Evolutionary conservation across 2,113 vertebrate species (phyloP), one percentile per base, ranked within the genome.

Genomic region (Scalopus aquaticus): DNA sequence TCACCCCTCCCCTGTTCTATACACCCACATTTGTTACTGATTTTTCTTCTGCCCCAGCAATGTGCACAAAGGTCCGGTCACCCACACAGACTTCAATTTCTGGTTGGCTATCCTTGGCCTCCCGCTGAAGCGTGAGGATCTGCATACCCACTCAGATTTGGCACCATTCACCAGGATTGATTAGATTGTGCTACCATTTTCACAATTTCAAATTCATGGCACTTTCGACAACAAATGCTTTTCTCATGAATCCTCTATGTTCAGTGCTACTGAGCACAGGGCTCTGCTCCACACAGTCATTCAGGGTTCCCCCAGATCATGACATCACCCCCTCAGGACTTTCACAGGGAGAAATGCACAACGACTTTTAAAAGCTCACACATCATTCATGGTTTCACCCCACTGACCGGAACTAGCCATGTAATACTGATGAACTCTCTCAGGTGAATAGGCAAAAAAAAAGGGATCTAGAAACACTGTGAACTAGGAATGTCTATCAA

Each of bases 201-300:
- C 65, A 58, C 60, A 77, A 26, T 49, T 73, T 30, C 80, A 92
- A 96, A 60, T 19, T 19, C 56, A 32, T 60, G 19, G 67, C 86
- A 90, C 70, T 90, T 82, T 44, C 24, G 32, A 60, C 19, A 86
- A 37, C 4, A 79, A 17, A 32, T 37, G 20, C 42, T 88, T 54
- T 32, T 56, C 35, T 49, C 49, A 39, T 51, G 24, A 58, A 64
- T 74, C n/a, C n/a, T 70, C 15, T 24, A 42, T 17, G 11, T 3
- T 30, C 22, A 51, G 0, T 0, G 12, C 49, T 67, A 1, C 16
- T 73, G 56, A 32, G 4, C 11, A 22, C 17, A 1, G 37, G 44
- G 49, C 56, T 85, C 15, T 73, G 12, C 15, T 86, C 56, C 82
- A 79, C 28, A 62, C 13, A 49, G 9, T 80, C 86, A 64, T 17